Evolutionary conservation across 1,140 invertebrate species (phyloP).

Genomic region (Meloidogyne floridensis): DNA sequence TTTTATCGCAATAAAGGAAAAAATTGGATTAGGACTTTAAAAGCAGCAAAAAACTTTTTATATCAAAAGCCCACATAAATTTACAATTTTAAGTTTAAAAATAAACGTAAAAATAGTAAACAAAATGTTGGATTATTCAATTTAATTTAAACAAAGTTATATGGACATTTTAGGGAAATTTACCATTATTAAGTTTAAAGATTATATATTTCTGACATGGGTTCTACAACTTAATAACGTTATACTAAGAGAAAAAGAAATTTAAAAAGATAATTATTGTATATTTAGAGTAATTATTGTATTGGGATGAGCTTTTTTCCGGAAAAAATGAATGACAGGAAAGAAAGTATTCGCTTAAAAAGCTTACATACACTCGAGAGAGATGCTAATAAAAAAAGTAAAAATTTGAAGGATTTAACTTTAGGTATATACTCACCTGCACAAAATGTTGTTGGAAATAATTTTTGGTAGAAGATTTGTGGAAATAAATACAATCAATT

Average conservation of each 20-base stretch:
- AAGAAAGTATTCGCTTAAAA: neutral
- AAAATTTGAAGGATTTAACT: neutral
- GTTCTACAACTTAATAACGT: no score
- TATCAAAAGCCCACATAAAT: neutral
- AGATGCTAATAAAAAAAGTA: neutral
- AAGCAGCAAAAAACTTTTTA: neutral
- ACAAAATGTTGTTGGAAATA: neutral
- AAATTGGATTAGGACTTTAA: neutral
- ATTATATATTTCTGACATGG: neutral
- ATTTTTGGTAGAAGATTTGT: no score
- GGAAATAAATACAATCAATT: no score
- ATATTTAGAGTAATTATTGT: neutral
- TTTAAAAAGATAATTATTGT: neutral
- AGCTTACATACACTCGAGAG: neutral
- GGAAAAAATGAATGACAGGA: no score
- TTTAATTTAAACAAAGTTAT: no score
- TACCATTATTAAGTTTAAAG: neutral
- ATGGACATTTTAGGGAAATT: neutral
- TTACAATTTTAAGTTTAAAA: neutral
- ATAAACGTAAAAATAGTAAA: constrained; percentile 4
- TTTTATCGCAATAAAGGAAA: neutral
- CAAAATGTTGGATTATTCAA: neutral
- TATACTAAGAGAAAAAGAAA: no score
- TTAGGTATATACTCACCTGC: neutral
- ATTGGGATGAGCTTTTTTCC: no score